Evolutionary conservation across 1,140 invertebrate species (phyloP), one percentile per base, ranked within the genome.

Genomic region (Phocides pigmalion): DNA sequence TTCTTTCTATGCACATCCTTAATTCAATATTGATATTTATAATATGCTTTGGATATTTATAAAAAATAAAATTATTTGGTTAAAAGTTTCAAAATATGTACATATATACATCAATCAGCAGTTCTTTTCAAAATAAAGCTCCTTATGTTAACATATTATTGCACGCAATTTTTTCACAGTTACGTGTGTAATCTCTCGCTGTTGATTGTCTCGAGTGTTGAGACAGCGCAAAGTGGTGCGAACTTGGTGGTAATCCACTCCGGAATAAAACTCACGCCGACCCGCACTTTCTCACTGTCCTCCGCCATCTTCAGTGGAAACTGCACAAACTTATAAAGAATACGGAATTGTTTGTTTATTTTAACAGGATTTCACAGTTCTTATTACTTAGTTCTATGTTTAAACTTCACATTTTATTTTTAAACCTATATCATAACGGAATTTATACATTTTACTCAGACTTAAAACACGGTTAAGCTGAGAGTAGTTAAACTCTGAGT

Each of bases 111-210:
- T n/a, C n/a, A n/a, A n/a, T n/a, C n/a, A n/a, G 25, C 16, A 8
- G 16, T 5, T 8, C 11, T 4, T 25, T 12, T 17, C 25, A 16
- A 19, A 35, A 47, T 20, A 35, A 8, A 2, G 1, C 6, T 1
- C 25, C 44, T 39, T 49, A 17, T 28, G 32, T 28, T 47, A 53
- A 16, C 46, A 51, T 15, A 4, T 42, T 58, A 68, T 65, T 68
- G 49, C 49, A 32, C 41, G 50, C 53, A 62, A 74, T 74, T 74
- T 71, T 68, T 74, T 64, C 62, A 54, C 65, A 44, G 71, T 74
- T 71, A 74, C 72, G 66, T 71, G 72, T 68, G 68, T 74, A 74
- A 74, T 74, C 65, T 72, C 46, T 66, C 35, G 56, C 62, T 54
- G 66, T 51, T 72, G 69, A 72, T 72, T 72, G 66, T 68, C 56